These are phyloP conservation scores for Garra rufa DNA, from an alignment of 2,113 vertebrate species.

Conservation along the genomic window DNA sequence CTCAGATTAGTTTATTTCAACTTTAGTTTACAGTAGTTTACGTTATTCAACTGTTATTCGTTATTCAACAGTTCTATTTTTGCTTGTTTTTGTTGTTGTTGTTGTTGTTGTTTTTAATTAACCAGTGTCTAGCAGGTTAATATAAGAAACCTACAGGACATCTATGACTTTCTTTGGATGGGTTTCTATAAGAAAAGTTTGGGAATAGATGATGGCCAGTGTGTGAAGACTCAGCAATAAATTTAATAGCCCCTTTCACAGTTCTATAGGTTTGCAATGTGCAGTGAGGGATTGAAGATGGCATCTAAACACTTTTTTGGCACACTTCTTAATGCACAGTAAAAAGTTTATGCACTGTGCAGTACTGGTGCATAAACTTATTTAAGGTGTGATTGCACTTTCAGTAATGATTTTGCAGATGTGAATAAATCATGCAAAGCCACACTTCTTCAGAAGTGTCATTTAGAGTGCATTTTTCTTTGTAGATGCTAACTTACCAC, in stretches of 20 bases:
- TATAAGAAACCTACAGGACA: background rate
- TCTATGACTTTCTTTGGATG: background rate
- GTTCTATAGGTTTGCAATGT: background rate
- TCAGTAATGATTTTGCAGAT: background rate
- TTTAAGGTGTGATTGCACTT: background rate
- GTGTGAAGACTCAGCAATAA: background rate
- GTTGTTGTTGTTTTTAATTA: no score
- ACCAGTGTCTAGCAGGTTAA: background rate
- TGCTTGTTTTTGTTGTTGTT: no score
- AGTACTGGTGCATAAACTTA: background rate
- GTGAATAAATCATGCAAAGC: background rate
- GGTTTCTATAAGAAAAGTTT: background rate
- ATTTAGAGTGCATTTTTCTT: background rate
- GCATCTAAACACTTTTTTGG: constrained; percentile 4
- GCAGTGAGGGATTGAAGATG: background rate
- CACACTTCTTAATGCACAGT: background rate
- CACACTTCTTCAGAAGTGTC: background rate
- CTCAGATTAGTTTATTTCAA: background rate
- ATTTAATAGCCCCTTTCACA: background rate
- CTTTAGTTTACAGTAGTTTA: no score
- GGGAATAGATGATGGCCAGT: background rate
- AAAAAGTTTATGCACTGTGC: background rate
- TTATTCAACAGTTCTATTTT: no score
- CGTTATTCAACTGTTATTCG: no score
- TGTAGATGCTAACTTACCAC: background rate